phyloP scores from a whole-genome alignment of 2,888 invertebrate genomes.

The Torymus aiolomorphi region DNA sequence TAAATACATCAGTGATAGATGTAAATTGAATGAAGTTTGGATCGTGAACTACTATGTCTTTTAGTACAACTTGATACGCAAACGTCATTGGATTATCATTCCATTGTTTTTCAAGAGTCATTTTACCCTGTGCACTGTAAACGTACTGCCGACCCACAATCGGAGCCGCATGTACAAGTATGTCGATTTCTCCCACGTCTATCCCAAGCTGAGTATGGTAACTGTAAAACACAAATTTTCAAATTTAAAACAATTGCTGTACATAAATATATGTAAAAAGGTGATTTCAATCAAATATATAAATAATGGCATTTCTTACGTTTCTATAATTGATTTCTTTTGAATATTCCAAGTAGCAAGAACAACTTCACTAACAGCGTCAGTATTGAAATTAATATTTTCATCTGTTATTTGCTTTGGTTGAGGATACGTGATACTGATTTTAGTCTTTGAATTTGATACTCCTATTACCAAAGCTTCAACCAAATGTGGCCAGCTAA shows the following conservation, averaged over 20 bases:
- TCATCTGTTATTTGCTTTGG: slow-evolving; percentile 12
- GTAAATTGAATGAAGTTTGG: slow-evolving; percentile 73
- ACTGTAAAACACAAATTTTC: slow-evolving; percentile 73
- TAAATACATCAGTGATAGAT: slow-evolving; percentile 82
- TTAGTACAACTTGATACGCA: slow-evolving; percentile 83
- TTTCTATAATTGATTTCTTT: slow-evolving; percentile 78
- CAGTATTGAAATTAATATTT: slow-evolving; percentile 55
- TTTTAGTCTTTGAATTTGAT: slow-evolving; percentile 77
- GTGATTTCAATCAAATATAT: not conserved
- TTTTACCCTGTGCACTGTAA: slow-evolving; percentile 80
- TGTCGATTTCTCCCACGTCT: slow-evolving; percentile 82
- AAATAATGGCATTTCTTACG: slow-evolving; percentile 74
- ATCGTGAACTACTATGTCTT: slow-evolving; percentile 77
- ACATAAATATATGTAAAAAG: slow-evolving; percentile 25
- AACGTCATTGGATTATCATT: slow-evolving; percentile 79
- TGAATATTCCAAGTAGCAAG: slow-evolving; percentile 70
- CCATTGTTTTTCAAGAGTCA: slow-evolving; percentile 86
- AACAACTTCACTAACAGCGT: slow-evolving; percentile 60
- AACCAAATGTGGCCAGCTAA: slow-evolving; percentile 95
- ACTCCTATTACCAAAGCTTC: slow-evolving; percentile 86
- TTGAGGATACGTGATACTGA: slow-evolving; percentile 54
- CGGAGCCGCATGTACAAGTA: slow-evolving; percentile 84
- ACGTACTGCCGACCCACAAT: slow-evolving; percentile 83
- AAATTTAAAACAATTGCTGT: no score
- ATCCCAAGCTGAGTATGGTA: slow-evolving; percentile 87